Evolutionary conservation across 2,888 invertebrate species (phyloP).

Genomic region (Phengaris alcon): DNA sequence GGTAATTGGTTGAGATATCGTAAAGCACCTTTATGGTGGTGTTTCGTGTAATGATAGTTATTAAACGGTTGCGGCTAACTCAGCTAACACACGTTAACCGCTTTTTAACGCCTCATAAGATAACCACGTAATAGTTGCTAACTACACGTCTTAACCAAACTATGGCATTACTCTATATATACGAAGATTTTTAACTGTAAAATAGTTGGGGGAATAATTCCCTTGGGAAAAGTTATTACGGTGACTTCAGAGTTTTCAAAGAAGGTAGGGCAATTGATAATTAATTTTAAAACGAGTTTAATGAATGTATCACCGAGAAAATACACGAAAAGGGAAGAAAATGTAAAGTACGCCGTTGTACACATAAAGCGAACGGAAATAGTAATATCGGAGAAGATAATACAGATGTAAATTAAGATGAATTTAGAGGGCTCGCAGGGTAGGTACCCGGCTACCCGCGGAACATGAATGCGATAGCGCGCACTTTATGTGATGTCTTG

Average conservation of each 20-base stretch:
- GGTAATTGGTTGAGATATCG: slow-evolving; percentile 29
- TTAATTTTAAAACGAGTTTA: neutral
- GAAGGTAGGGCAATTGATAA: neutral
- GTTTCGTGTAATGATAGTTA: slow-evolving; percentile 76
- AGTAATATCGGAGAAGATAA: slow-evolving; percentile 19
- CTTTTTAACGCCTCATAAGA: slow-evolving; percentile 64
- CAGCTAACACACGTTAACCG: slow-evolving; percentile 72
- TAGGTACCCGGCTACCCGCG: neutral
- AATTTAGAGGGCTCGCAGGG: slow-evolving; percentile 28
- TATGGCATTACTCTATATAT: slow-evolving; percentile 40
- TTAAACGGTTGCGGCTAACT: slow-evolving; percentile 71
- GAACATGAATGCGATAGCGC: slow-evolving; percentile 56
- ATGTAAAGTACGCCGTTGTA: neutral
- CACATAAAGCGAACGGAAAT: slow-evolving; percentile 19
- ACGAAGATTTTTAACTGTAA: too few species aligned
- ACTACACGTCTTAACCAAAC: slow-evolving; percentile 47
- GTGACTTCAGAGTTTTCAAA: too few species aligned
- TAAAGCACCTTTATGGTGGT: slow-evolving; percentile 52
- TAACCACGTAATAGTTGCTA: slow-evolving; percentile 50
- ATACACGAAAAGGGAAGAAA: slow-evolving; percentile 5
- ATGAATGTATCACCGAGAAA: neutral
- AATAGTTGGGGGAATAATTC: too few species aligned
- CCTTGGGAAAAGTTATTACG: too few species aligned
- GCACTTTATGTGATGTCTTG: slow-evolving; percentile 53
- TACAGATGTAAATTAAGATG: slow-evolving; percentile 30